Conservation (phyloP, 2,113 vertebrate species). For the Callorhinus ursinus region DNA sequence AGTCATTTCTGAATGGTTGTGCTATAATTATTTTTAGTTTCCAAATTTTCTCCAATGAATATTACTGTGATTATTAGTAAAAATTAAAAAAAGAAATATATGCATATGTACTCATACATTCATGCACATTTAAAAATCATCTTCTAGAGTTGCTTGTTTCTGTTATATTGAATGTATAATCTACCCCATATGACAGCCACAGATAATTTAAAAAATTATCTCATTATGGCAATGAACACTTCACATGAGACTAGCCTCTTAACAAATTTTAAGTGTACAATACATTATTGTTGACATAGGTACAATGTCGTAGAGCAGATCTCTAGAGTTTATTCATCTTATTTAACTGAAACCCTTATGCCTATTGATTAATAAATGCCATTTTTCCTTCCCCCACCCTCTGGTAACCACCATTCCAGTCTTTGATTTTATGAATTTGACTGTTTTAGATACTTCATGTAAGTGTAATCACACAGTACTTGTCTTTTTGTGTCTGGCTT, state of each 20-base stretch:
- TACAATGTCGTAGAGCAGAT: not conserved
- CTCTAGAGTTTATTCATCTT: not conserved
- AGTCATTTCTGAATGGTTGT: not conserved
- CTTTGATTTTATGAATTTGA: not conserved
- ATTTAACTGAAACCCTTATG: not conserved
- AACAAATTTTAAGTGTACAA: not conserved
- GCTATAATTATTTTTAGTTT: not conserved
- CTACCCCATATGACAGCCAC: not conserved
- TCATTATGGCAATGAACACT: not conserved
- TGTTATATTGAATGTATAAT: not conserved
- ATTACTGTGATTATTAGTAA: not conserved
- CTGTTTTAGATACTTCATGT: not conserved
- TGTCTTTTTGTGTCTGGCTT: not conserved
- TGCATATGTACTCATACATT: not conserved
- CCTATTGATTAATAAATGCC: not conserved
- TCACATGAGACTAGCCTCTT: not conserved
- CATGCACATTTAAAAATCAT: not conserved
- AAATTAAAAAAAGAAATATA: not conserved
- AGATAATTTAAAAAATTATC: not conserved
- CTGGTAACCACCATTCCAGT: not conserved
- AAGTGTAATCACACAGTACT: not conserved
- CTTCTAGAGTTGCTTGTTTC: not conserved
- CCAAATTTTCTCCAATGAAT: not conserved
- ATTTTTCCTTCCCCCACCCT: not conserved
- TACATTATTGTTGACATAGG: not conserved